phyloP scores from a whole-genome alignment of 2,113 vertebrate genomes.

The Epinephelus cyanopodus region DNA sequence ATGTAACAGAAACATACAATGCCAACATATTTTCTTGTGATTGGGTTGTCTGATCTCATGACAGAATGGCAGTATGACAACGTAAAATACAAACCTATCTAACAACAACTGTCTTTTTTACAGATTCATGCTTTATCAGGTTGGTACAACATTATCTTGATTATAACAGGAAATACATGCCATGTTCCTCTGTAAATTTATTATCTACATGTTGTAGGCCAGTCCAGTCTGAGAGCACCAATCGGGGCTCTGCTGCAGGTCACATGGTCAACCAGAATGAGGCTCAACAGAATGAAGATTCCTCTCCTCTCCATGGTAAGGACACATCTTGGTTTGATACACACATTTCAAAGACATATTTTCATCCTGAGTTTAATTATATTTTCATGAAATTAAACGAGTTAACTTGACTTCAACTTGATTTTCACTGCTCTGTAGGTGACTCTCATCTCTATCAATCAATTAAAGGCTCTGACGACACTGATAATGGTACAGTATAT shows the following conservation, averaged over 20 bases:
- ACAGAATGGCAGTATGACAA: background rate
- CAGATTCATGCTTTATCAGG: slow-evolving; percentile 25
- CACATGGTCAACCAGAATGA: background rate
- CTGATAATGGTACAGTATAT: no score
- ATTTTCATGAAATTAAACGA: no score
- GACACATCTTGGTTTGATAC: background rate
- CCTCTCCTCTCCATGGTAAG: background rate
- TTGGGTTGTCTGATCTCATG: background rate
- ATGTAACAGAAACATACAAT: no score
- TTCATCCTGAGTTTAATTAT: no score
- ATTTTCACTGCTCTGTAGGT: no score
- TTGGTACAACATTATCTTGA: background rate
- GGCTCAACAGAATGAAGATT: background rate
- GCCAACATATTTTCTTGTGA: no score
- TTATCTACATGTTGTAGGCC: background rate
- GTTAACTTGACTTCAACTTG: no score
- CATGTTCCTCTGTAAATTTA: background rate
- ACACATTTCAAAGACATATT: no score
- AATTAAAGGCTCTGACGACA: background rate
- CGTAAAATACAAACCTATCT: background rate
- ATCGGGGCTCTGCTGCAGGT: background rate
- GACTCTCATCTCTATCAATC: no score
- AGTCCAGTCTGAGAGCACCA: background rate
- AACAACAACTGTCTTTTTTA: background rate
- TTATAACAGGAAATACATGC: background rate